phyloP scores from a whole-genome alignment of 1,140 invertebrate genomes.

The Drosophila kikkawai region DNA sequence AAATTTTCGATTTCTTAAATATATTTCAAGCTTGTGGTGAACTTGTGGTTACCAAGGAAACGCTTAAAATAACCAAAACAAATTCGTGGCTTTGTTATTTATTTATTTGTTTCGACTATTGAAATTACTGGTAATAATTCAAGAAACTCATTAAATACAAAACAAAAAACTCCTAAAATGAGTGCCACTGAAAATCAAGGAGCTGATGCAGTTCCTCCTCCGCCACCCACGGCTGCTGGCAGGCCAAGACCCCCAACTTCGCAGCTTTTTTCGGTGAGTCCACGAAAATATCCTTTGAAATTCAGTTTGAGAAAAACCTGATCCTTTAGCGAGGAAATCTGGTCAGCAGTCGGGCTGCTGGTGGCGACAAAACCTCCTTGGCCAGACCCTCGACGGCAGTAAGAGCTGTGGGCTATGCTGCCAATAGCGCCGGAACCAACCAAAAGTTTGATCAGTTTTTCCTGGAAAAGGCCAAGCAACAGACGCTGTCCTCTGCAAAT shows the following conservation, averaged over 20 bases:
- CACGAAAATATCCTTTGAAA: not conserved
- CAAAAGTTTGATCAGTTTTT: conserved; percentile 91
- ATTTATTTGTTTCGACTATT: not conserved
- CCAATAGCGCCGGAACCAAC: conserved; percentile 86
- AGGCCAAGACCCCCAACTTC: conserved; percentile 79
- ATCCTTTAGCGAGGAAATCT: conserved; percentile 68
- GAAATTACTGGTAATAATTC: not conserved
- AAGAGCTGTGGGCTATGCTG: conserved; percentile 97
- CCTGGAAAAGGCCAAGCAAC: conserved; percentile 88
- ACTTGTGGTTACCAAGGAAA: not conserved
- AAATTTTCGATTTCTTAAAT: not conserved
- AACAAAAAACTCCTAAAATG: conserved; percentile 12
- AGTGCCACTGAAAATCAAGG: conserved; percentile 24
- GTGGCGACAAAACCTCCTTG: conserved; percentile 67
- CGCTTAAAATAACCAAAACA: conserved; percentile 2
- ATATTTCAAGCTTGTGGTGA: not conserved
- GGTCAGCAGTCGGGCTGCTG: conserved; percentile 66
- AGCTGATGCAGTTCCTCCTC: conserved; percentile 43
- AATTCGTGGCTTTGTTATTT: not conserved
- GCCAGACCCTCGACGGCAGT: conserved; percentile 97
- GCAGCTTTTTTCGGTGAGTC: conserved; percentile 73
- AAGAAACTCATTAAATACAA: not conserved
- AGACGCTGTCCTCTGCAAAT: conserved; percentile 70
- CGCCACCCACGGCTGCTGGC: conserved; percentile 74
- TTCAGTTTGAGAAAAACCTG: not conserved